phyloP scores from a whole-genome alignment of 2,113 vertebrate species.

The Alces alces region DNA sequence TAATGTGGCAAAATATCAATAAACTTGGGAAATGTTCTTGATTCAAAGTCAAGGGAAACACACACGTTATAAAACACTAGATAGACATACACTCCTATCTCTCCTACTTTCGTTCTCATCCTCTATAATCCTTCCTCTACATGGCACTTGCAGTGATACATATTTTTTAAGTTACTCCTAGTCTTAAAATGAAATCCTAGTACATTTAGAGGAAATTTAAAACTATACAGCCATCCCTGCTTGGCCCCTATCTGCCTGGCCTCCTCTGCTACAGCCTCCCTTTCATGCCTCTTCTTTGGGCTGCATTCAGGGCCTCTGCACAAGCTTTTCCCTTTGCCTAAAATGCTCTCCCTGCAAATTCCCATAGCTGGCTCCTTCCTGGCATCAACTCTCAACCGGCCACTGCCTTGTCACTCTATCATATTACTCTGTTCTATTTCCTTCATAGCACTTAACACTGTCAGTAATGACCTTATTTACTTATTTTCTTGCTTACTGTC shows the following conservation, averaged over 20 bases:
- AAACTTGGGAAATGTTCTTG: not conserved
- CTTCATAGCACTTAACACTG: not conserved
- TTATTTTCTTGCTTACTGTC: conserved; percentile 2
- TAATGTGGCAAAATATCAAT: not conserved
- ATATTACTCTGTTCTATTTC: not conserved
- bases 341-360: not conserved
- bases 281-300: not conserved
- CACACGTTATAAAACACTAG: not conserved
- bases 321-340: not conserved
- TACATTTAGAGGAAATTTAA: not conserved
- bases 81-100: not conserved
- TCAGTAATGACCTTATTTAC: conserved; percentile 2
- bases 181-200: not conserved
- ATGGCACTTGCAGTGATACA: not conserved
- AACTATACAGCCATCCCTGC: not conserved
- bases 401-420: not conserved
- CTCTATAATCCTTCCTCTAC: not conserved
- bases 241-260: not conserved
- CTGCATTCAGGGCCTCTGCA: not conserved
- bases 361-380: not conserved
- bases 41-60: not conserved
- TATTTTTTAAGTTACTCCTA: not conserved
- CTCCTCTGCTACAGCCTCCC: not conserved
- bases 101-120: not conserved
- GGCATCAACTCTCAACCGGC: not conserved